Evolutionary conservation across 2,113 vertebrate species (phyloP), one percentile per base, ranked within the genome.

Genomic region (Cinclus mexicanus): DNA sequence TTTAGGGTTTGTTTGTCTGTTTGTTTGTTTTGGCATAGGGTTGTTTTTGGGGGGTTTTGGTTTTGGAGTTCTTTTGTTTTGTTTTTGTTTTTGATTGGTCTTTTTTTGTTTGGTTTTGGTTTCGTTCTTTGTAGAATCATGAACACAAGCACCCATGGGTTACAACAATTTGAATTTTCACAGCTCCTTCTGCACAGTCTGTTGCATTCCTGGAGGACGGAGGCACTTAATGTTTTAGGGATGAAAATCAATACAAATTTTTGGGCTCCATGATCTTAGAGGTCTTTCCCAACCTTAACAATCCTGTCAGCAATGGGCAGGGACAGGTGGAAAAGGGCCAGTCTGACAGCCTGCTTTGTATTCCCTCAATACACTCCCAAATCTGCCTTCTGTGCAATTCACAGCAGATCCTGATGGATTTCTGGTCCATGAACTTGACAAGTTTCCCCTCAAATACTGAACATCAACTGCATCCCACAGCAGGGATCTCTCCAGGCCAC

Each of bases 381-480:
- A 69, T 56, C 19, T 59, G 56, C 71, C 70, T 52, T 42, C 39
- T 63, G 61, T 41, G 56, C 79, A 5, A n/a, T 55, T 93, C 28
- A n/a, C 84, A 76, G 33, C 35, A 26, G 12, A 18, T 68, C 13
- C 1, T 26, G 31, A 39, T 26, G 41, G 29, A 80, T 78, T 89
- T 78, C n/a, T 91, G 50, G 2, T 41, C 90, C 72, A 17, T 25
- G 39, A 83, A 41, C 35, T 64, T 49, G 24, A 9, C 31, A 72
- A 23, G 4, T 19, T 72, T 83, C 46, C 71, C 50, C 59, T 53
- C 76, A 55, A 76, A 53, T 10, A 8, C 22, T 13, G 29, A 82
- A 11, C 44, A 87, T 33, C 79, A 74, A 5, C 29, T 11, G 2
- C 26, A 56, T 13, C 64, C 69, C 11, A 0, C 0, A 0, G 28